Base-by-base conservation (phyloP, 2,888 invertebrate genomes). In the Drosophila stalkeri region DNA sequence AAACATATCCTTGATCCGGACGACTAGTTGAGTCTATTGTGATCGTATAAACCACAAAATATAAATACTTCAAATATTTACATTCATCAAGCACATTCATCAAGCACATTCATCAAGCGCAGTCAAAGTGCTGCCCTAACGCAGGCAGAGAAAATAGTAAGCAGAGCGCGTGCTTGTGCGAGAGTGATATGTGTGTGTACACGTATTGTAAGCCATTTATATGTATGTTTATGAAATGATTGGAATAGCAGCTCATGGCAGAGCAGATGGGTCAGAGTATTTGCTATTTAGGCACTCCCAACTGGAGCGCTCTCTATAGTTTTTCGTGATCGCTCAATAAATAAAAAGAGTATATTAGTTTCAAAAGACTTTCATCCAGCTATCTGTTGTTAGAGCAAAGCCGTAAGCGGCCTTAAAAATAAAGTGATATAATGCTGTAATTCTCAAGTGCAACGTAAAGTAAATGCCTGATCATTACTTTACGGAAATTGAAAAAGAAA, bases 371-470 rank as follows among this genome's bases (percentile, higher is more conserved):
- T 18, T 41, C 41, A n/a, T 5, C 16, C 6, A 11, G 16, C 37
- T 16, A 16, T 11, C 33, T 33, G 2, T 11, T 33, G 2, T 33
- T 33, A 11, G 2, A 6, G 33, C 33, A 33, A 33, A 33, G 33
- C 33, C 6, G 5, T 27, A 5, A 27, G 27, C n/a, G 93, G 92
- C 93, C 77, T 79, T 27, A 6, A n/a, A n/a, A n/a, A n/a, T n/a
- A n/a, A n/a, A 0, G 1, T 5, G 6, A 27, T 6, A 27, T 6
- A 6, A 6, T 27, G 27, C 1, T 27, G 5, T 46, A 46, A 20
- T 23, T 12, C 18, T 14, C 23, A 46, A 23, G 14, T 23, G 1
- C 5, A n/a, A 16, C n/a, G 27, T n/a, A 11, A 27, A 9, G 5
- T n/a, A 31, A 16, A 0, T 27, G 47, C 4, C 9, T 16, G 47